Evolutionary conservation across 1,140 invertebrate genomes (phyloP), one percentile per base, ranked within the genome.

Genomic region (Sesamia nonagrioides): DNA sequence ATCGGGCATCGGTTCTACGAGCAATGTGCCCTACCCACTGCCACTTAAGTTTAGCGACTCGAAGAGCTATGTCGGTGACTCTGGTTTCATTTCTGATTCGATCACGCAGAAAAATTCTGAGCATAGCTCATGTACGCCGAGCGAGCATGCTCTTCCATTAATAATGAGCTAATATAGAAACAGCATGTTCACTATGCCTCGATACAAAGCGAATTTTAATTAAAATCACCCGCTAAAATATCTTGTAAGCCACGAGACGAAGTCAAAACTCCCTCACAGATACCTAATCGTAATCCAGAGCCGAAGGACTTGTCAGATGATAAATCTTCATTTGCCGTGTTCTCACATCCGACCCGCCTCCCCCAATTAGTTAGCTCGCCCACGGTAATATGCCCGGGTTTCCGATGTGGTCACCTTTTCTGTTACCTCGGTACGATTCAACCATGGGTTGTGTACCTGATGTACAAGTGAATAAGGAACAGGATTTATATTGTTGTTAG

Each of bases 261-360:
- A 73, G 15, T 66, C 66, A 68, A 76, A 76, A 78, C 76, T 50
- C 13, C 68, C 66, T 27, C 37, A 50, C 35, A 33, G 63, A 76
- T 69, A 27, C 27, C 27, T 27, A 75, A 77, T 75, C 68, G 17
- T 21, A 13, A 40, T 45, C 45, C 63, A 18, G 15, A 40, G 54
- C 81, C 84, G 68, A 85, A 91, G 87, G 89, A 91, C 85, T 84
- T 80, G 79, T 77, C 81, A 77, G 85, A 93, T 94, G 90, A 94
- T 94, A 94, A 94, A 94, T 93, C 92, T 94, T 94, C 91, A 94
- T 94, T 94, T 93, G 90, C 89, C 89, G 88, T 91, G 91, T 92
- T 89, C 91, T 89, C 92, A 93, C 90, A 92, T 90, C 91, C 91
- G 88, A 91, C 86, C 91, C 91, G 85, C 89, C 87, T 88, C 86